Evolutionary conservation across 2,797 vertebrate species (phyloP).

Genomic region (Crenuchus spilurus): DNA sequence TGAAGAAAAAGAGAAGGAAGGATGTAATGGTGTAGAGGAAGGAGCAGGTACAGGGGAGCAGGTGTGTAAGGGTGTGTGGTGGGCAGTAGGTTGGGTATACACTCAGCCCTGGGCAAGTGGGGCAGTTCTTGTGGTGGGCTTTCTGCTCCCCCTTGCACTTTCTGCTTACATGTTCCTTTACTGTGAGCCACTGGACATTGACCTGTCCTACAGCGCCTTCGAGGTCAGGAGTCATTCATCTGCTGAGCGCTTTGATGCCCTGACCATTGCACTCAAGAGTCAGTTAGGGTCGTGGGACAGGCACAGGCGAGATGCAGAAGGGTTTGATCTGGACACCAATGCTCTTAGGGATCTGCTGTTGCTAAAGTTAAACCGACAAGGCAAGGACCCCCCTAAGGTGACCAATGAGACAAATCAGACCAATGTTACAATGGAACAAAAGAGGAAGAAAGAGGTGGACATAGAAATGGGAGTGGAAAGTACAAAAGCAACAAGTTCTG

Average conservation of each 20-base stretch:
- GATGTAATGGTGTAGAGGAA: slow-evolving; percentile 59
- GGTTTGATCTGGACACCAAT: slow-evolving; percentile 77
- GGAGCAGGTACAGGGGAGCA: slow-evolving; percentile 62
- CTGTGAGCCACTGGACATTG: slow-evolving; percentile 94
- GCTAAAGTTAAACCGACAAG: slow-evolving; percentile 80
- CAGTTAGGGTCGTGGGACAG: slow-evolving; percentile 96
- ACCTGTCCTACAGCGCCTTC: slow-evolving; percentile 97
- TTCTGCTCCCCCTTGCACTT: slow-evolving; percentile 86
- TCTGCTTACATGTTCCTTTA: slow-evolving; percentile 91
- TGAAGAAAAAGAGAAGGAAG: slow-evolving; percentile 73
- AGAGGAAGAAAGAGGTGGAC: neutral
- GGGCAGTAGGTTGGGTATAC: slow-evolving; percentile 87
- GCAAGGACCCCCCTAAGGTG: slow-evolving; percentile 5
- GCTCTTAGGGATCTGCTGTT: slow-evolving; percentile 86
- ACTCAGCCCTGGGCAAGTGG: slow-evolving; percentile 86
- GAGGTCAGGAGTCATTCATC: slow-evolving; percentile 97
- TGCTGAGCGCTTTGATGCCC: slow-evolving; percentile 91
- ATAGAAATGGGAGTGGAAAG: neutral
- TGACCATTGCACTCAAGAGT: slow-evolving; percentile 90
- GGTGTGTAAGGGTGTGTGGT: slow-evolving; percentile 81
- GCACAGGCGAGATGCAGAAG: slow-evolving; percentile 85
- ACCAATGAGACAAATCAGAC: slow-evolving; percentile 5
- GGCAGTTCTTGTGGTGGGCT: slow-evolving; percentile 82
- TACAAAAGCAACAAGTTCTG: neutral
- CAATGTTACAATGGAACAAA: slow-evolving; percentile 11